Evolutionary conservation across 2,888 invertebrate genomes (phyloP).

Genomic region (Conomelus anceps): DNA sequence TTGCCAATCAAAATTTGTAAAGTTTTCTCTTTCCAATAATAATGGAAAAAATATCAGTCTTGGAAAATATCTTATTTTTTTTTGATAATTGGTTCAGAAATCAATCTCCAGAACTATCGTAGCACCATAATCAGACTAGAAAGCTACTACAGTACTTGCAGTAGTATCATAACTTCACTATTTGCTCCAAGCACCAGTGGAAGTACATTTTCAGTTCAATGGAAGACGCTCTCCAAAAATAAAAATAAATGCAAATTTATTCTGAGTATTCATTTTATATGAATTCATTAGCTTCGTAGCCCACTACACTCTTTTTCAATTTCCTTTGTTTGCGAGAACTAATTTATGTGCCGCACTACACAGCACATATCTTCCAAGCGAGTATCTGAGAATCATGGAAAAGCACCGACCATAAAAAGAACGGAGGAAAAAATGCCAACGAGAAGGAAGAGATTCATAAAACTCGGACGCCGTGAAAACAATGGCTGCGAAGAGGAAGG

Average conservation of each 20-base stretch:
- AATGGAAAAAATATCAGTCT: no score
- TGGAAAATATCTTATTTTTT: no score
- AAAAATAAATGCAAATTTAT: background rate
- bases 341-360: background rate
- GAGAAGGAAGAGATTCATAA: background rate
- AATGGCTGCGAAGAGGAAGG: background rate
- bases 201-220: background rate
- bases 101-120: no score
- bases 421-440: background rate
- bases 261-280: background rate
- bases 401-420: background rate
- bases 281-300: background rate
- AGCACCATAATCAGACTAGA: no score
- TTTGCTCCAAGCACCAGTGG: background rate
- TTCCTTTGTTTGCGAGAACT: background rate
- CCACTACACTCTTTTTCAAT: background rate
- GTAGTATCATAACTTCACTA: no score
- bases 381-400: background rate
- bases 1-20: no score
- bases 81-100: no score
- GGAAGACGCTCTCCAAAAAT: background rate
- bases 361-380: background rate
- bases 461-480: background rate
- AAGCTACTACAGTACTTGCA: no score
- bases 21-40: no score